A percentile compares a stretch with the other conserved stretches of the same genome.
phyloP scores from a whole-genome alignment of 2,888 invertebrate species.

The Erebia ligea region DNA sequence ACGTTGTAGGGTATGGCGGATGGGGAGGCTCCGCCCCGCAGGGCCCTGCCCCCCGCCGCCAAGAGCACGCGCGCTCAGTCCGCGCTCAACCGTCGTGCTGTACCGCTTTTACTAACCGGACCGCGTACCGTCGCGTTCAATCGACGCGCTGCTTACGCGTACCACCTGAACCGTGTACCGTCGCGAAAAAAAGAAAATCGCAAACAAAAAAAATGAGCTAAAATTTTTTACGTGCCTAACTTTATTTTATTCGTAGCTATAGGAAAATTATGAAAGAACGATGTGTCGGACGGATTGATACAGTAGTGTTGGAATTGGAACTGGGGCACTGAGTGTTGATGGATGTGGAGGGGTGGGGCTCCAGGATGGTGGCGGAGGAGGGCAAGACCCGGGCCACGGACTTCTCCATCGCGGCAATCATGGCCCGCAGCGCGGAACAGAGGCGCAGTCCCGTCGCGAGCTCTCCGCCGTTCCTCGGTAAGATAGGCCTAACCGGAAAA shows the following conservation, averaged over 20 bases:
- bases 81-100: conserved; percentile 66
- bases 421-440: conserved; percentile 86
- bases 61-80: conserved; percentile 66
- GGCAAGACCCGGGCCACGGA: conserved; percentile 89
- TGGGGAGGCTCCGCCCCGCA: conserved; percentile 60
- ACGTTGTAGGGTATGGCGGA: conserved; percentile 40
- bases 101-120: conserved; percentile 51
- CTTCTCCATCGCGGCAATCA: conserved; percentile 98
- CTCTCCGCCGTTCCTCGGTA: conserved; percentile 73
- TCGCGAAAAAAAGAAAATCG: neutral
- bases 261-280: conserved; percentile 40
- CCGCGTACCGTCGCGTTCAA: conserved; percentile 20
- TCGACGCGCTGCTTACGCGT: conserved; percentile 17
- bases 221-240: neutral
- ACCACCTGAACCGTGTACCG: neutral
- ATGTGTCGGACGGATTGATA: conserved; percentile 70
- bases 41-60: conserved; percentile 56
- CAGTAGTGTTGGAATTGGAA: conserved; percentile 53
- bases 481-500: conserved; percentile 60
- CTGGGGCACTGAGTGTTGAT: conserved; percentile 67
- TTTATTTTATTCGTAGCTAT: neutral
- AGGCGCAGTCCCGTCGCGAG: conserved; percentile 75
- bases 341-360: conserved; percentile 80
- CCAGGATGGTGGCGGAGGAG: conserved; percentile 79
- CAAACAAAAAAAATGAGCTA: conserved; percentile 17